Evolutionary conservation across 2,797 vertebrate species (phyloP).

Genomic region (Syndactyla subalaris): DNA sequence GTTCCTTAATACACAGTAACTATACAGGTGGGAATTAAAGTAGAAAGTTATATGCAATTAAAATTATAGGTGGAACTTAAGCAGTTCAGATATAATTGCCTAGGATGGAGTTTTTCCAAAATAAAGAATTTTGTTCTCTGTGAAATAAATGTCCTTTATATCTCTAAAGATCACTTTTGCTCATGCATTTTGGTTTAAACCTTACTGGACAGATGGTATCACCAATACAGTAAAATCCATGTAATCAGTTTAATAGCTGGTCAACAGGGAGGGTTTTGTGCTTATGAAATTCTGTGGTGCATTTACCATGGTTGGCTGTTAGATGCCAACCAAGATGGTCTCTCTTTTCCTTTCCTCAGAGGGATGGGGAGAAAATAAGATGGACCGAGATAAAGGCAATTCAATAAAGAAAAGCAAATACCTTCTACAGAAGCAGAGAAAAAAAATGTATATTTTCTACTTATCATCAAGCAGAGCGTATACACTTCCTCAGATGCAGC

Average conservation of each 20-base stretch:
- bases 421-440: neutral
- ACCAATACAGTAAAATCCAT: neutral
- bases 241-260: neutral
- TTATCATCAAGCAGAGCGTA: neutral
- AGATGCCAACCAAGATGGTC: neutral
- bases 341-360: neutral
- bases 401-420: neutral
- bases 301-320: neutral
- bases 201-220: neutral
- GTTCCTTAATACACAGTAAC: neutral
- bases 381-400: neutral
- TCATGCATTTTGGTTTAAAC: neutral
- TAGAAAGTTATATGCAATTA: neutral
- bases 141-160: neutral
- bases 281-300: neutral
- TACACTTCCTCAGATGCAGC: neutral
- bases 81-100: neutral
- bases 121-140: slow-evolving; percentile 4
- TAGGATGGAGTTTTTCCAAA: slow-evolving; percentile 8
- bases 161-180: neutral
- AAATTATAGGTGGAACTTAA: slow-evolving; percentile 1
- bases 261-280: neutral
- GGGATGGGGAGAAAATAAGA: neutral
- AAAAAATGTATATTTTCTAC: neutral
- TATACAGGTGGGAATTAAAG: neutral